Conservation (phyloP, 2,113 vertebrate genomes). For the Lophura nycthemera region DNA sequence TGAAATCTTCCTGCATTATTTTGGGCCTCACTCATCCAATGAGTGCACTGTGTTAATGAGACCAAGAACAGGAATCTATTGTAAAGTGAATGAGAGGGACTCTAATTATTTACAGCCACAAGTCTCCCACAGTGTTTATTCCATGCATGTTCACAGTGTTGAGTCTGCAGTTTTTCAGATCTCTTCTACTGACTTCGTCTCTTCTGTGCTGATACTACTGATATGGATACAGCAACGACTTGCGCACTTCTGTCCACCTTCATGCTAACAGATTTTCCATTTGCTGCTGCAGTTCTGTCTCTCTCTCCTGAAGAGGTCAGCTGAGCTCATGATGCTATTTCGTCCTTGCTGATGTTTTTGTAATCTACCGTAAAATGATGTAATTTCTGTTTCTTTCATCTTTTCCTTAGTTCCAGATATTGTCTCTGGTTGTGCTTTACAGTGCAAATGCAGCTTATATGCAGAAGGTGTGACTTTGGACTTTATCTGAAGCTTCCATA, state of each 20-base stretch:
- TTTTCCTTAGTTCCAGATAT: not conserved
- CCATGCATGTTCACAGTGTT: fast-evolving
- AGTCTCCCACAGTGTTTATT: not conserved
- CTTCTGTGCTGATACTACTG: not conserved
- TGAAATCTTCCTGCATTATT: not conserved
- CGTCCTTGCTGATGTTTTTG: not conserved
- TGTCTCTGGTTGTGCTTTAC: not conserved
- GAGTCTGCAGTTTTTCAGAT: not conserved
- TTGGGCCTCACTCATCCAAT: not conserved
- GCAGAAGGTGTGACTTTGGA: not conserved
- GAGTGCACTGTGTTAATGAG: not conserved
- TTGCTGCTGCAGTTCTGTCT: not conserved
- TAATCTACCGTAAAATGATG: not conserved
- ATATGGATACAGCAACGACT: not conserved
- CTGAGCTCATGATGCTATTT: fast-evolving
- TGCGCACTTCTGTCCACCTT: not conserved
- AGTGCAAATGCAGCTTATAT: not conserved
- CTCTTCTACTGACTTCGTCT: not conserved
- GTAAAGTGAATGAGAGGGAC: not conserved
- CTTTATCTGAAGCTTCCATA: not conserved
- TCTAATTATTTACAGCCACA: not conserved
- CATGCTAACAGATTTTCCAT: not conserved
- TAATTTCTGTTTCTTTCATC: not conserved
- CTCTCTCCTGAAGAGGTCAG: not conserved
- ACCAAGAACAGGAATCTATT: not conserved